Evolutionary conservation across 2,888 invertebrate genomes (phyloP), one percentile per base, ranked within the genome.

Genomic region (Tachina fera): DNA sequence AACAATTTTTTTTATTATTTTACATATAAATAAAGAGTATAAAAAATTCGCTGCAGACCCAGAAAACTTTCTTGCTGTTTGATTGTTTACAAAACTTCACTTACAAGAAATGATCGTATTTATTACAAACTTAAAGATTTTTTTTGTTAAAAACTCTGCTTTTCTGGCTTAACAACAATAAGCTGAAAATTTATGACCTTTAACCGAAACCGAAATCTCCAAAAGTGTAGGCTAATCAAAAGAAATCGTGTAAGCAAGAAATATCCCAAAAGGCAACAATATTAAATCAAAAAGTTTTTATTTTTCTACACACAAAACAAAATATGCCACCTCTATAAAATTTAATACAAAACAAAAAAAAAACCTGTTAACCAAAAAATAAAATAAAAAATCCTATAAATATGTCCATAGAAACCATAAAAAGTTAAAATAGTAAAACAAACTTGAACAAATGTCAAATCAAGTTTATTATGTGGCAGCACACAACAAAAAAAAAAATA

Each of bases 381-480:
- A 31, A 6, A 31, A 31, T 1, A 31, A 6, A 31, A 31, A 31
- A 22, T 61, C 60, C 11, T 61, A 82, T 58, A 82, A 82, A 82
- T 47, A 63, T 72, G 65, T 71, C 43, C 61, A 67, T 65, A 58
- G 43, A 70, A 78, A 60, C 56, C 71, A 72, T 77, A 71, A 75
- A 71, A 72, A 53, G 45, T 22, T 65, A 16, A 51, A 60, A 56
- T 31, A 41, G 6, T 58, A 67, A 51, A 84, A 81, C 74, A 80
- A 81, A 71, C 51, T 82, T 80, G 58, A 74, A 85, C 85, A 85
- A 85, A 85, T 82, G 85, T 85, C 86, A 86, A 86, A 86, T 86
- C 75, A 83, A 86, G 79, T 86, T 86, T 86, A 83, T 80, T 79
- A 80, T 86, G 86, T 83, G 86, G 83, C 71, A 79, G 56, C 83